Percentiles rank a stretch among this genome's conserved stretches.
Evolutionary conservation across 2,888 invertebrate genomes (phyloP).

Genomic region (Ferdinandea cuprea): DNA sequence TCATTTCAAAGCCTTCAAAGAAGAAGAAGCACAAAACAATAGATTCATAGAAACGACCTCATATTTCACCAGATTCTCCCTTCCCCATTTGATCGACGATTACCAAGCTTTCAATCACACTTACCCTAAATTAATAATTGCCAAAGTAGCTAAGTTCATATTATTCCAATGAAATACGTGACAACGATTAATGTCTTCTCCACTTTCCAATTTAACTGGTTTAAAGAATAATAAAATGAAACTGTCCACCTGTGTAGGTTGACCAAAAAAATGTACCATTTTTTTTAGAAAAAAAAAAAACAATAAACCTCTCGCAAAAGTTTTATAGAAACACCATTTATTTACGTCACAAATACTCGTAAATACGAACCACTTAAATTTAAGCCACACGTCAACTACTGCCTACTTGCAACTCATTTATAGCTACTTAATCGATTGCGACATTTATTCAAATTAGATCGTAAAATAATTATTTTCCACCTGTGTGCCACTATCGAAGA

Average conservation of each 20-base stretch:
- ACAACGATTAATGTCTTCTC: no score
- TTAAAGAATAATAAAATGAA: no score
- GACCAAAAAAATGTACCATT: neutral
- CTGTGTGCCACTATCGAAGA: neutral
- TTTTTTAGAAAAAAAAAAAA: neutral
- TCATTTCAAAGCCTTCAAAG: no score
- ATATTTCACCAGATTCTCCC: no score
- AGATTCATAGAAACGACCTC: no score
- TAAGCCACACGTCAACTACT: conserved; percentile 6
- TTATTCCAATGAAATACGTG: no score
- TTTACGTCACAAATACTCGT: conserved; percentile 12
- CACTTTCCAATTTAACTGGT: no score
- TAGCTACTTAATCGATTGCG: conserved; percentile 57
- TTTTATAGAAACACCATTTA: neutral
- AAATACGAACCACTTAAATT: neutral
- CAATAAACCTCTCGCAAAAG: conserved; percentile 12
- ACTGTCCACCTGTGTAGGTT: neutral
- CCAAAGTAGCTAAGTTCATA: no score
- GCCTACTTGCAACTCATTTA: conserved; percentile 22
- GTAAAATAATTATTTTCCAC: conserved; percentile 55
- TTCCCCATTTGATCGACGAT: no score
- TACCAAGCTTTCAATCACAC: no score
- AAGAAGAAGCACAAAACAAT: no score
- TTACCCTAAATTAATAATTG: no score
- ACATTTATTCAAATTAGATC: conserved; percentile 70